Evolutionary conservation across 2,888 invertebrate genomes (phyloP).

Genomic region (Platynereis dumerilii): DNA sequence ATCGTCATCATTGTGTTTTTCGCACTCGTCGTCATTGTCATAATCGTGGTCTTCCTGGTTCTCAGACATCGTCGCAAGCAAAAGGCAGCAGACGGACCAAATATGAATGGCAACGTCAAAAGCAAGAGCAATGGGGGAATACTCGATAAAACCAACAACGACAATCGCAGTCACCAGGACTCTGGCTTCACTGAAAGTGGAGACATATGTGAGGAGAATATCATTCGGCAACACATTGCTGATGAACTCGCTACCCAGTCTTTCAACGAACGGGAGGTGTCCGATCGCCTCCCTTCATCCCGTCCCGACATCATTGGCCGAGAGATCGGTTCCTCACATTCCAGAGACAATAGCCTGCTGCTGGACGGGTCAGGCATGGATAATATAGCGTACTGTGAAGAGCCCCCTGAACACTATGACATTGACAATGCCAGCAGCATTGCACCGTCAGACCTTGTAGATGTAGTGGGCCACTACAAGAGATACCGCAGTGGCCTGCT

Average conservation of each 20-base stretch:
- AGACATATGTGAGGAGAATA: slow-evolving; percentile 50
- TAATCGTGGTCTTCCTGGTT: slow-evolving; percentile 74
- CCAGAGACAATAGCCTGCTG: slow-evolving; percentile 51
- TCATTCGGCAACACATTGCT: slow-evolving; percentile 74
- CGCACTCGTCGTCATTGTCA: slow-evolving; percentile 69
- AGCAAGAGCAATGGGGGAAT: slow-evolving; percentile 45
- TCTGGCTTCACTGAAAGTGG: slow-evolving; percentile 50
- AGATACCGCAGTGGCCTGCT: slow-evolving; percentile 74
- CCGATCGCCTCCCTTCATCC: slow-evolving; percentile 73
- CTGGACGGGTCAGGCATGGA: slow-evolving; percentile 42
- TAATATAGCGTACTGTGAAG: slow-evolving; percentile 51
- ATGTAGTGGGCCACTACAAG: slow-evolving; percentile 95
- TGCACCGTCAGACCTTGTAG: slow-evolving; percentile 88
- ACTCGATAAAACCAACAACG: slow-evolving; percentile 33
- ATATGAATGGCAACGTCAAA: slow-evolving; percentile 67
- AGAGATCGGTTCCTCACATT: slow-evolving; percentile 66
- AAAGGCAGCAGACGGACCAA: slow-evolving; percentile 65
- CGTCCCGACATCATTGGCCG: slow-evolving; percentile 93
- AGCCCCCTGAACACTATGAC: slow-evolving; percentile 73
- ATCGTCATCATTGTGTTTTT: slow-evolving; percentile 94
- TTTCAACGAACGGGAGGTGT: slow-evolving; percentile 80
- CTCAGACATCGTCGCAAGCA: slow-evolving; percentile 80
- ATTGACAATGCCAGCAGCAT: slow-evolving; percentile 96
- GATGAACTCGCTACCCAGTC: slow-evolving; percentile 88
- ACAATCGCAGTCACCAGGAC: slow-evolving; percentile 42